phyloP scores from a whole-genome alignment of 30 jellyfish, hydroid and myxozoan species.

The Euphysa ruthae region DNA sequence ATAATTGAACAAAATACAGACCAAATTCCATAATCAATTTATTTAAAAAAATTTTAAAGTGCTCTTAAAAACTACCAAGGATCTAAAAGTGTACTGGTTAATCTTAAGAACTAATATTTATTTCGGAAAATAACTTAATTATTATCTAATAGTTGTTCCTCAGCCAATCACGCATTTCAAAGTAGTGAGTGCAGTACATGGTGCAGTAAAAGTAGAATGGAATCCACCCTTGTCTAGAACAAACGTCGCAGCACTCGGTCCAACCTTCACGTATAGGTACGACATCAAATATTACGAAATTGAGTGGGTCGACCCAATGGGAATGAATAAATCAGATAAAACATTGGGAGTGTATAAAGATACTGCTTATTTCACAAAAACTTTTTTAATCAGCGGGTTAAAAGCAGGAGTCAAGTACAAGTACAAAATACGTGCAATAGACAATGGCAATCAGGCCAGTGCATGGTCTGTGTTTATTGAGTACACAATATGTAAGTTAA shows the following conservation, averaged over 20 bases:
- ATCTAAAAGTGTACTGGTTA: too few relatives aligned
- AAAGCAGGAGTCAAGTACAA: background rate
- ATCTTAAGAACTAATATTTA: too few relatives aligned
- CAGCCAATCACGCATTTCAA: background rate
- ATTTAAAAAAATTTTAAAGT: too few relatives aligned
- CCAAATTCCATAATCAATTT: too few relatives aligned
- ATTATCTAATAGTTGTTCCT: slow-evolving; percentile 12
- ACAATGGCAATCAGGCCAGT: background rate
- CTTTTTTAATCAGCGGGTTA: background rate
- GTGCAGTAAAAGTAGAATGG: background rate
- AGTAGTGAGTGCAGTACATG: background rate
- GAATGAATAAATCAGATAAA: background rate
- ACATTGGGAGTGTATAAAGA: background rate
- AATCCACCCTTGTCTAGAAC: background rate
- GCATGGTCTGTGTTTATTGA: slow-evolving; percentile 5
- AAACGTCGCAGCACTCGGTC: background rate
- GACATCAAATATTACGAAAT: background rate
- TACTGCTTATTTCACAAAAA: background rate
- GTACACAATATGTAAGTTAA: background rate
- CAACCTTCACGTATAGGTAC: background rate
- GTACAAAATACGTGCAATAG: background rate
- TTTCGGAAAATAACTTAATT: too few relatives aligned
- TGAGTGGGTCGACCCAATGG: background rate
- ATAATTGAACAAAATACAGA: too few relatives aligned
- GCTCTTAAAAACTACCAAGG: too few relatives aligned